These are phyloP conservation scores for Cerastoderma edule DNA, from an alignment of 2,888 invertebrate species.

Conservation along the genomic window DNA sequence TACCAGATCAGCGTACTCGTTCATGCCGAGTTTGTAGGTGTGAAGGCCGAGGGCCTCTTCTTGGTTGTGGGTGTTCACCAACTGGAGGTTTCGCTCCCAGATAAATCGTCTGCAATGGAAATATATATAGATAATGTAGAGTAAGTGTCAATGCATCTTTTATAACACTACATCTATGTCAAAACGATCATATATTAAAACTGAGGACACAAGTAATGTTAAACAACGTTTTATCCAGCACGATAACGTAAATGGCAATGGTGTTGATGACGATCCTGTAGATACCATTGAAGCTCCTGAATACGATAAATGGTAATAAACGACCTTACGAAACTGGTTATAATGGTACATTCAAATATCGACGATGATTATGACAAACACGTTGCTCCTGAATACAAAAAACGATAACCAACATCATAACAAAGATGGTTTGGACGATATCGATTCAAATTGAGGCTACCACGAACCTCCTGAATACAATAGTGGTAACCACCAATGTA, in stretches of 20 bases:
- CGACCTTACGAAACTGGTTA: too few relatives aligned
- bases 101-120: constrained; percentile 67
- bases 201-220: background rate
- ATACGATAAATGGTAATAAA: too few relatives aligned
- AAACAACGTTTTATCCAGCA: background rate
- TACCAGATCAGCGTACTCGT: constrained; percentile 86
- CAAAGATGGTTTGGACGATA: background rate
- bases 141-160: background rate
- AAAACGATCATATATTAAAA: background rate
- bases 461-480: background rate
- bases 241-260: too few relatives aligned
- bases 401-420: background rate
- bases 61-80: constrained; percentile 72
- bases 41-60: constrained; percentile 73
- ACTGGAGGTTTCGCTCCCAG: constrained; percentile 72
- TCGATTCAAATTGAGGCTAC: background rate
- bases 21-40: constrained; percentile 75
- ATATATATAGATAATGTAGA: background rate
- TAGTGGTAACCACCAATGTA: background rate
- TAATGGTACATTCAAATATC: background rate
- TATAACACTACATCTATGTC: background rate
- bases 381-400: background rate
- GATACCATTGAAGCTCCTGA: too few relatives aligned
- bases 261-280: too few relatives aligned
- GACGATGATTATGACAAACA: background rate